A percentile compares a stretch with the other conserved stretches of the same genome.
These are phyloP conservation scores for Neosalanx taihuensis DNA, from an alignment of 2,797 vertebrate genomes.

Conservation along the genomic window DNA sequence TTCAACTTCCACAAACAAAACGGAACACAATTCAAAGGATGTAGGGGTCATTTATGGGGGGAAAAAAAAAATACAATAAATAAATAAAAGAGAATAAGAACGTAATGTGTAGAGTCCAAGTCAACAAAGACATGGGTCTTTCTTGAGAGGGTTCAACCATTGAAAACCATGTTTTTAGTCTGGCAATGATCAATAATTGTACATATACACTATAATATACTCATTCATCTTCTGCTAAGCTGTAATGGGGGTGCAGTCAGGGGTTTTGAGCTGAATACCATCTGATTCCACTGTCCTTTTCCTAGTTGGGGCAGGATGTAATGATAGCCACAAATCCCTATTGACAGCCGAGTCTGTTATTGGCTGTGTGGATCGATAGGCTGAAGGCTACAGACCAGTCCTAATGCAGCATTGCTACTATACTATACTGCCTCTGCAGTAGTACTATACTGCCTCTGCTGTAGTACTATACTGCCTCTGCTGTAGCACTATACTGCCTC, in stretches of 20 bases:
- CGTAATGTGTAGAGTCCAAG: neutral
- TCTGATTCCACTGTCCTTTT: slow-evolving; percentile 28
- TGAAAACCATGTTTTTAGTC: slow-evolving; percentile 2
- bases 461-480: too few relatives aligned
- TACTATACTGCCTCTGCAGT: slow-evolving; percentile 15
- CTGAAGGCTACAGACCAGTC: slow-evolving; percentile 51
- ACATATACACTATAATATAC: slow-evolving; percentile 9
- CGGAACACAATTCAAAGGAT: neutral
- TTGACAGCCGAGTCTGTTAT: slow-evolving; percentile 65
- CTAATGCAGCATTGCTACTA: slow-evolving; percentile 3
- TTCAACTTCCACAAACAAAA: neutral
- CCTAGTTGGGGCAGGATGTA: slow-evolving; percentile 60
- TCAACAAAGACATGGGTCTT: neutral
- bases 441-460: slow-evolving; percentile 2
- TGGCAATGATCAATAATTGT: neutral
- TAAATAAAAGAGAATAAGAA: too few relatives aligned
- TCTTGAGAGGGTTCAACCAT: neutral
- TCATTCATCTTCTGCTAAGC: slow-evolving; percentile 29
- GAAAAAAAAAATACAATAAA: neutral
- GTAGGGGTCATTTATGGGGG: neutral
- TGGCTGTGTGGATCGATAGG: slow-evolving; percentile 67
- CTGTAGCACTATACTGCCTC: too few relatives aligned
- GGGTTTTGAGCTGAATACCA: slow-evolving; percentile 37
- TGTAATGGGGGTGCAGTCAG: slow-evolving; percentile 15
- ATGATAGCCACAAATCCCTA: slow-evolving; percentile 66